phyloP scores from a whole-genome alignment of 1,140 invertebrate species.

The Hyles vespertilio region DNA sequence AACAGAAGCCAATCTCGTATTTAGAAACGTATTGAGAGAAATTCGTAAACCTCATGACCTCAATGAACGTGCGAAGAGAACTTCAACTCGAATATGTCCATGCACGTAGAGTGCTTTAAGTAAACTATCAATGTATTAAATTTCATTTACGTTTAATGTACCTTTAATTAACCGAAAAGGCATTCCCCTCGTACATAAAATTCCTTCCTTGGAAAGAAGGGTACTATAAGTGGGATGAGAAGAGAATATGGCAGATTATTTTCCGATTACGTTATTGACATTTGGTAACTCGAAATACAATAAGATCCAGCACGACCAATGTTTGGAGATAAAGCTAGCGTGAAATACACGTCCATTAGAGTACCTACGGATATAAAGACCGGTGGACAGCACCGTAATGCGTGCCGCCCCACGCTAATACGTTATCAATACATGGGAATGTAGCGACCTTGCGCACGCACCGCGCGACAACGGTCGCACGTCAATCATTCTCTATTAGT shows the following conservation, averaged over 20 bases:
- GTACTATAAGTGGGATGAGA: no score
- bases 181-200: no score
- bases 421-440: conserved; percentile 25
- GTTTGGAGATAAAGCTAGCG: no score
- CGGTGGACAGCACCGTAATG: neutral
- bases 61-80: conserved; percentile 29
- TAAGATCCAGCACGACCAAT: no score
- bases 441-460: conserved; percentile 40
- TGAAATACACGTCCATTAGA: conserved; percentile 3
- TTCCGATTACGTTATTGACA: no score
- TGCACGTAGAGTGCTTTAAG: neutral
- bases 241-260: no score
- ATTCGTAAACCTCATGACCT: conserved; percentile 56
- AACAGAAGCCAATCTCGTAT: conserved; percentile 28
- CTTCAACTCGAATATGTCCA: conserved; percentile 1
- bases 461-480: conserved; percentile 45
- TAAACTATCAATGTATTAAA: conserved; percentile 4
- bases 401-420: neutral
- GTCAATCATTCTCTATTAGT: conserved; percentile 63
- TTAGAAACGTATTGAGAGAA: conserved; percentile 41
- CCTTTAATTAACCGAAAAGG: no score
- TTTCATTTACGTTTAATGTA: no score
- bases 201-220: no score
- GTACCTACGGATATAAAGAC: neutral
- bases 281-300: no score